Evolutionary conservation across 2,113 vertebrate genomes (phyloP).

Genomic region (Limanda limanda): DNA sequence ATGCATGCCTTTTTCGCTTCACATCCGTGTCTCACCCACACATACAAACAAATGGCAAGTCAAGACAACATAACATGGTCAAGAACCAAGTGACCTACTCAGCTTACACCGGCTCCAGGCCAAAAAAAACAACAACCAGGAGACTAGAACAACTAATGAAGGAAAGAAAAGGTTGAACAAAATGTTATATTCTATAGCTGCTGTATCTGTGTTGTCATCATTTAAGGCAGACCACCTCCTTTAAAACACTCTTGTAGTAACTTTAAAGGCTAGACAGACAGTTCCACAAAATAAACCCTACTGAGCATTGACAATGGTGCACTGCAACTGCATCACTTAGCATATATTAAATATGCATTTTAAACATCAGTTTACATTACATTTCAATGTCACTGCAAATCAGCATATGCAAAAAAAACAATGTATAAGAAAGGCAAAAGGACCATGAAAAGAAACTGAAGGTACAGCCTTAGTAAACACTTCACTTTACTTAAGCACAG

Average conservation of each 20-base stretch:
- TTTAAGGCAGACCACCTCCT: conserved; percentile 24
- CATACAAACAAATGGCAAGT: conserved; percentile 23
- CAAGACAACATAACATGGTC: conserved; percentile 24
- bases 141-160: neutral
- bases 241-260: neutral
- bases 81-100: conserved; percentile 22
- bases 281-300: neutral
- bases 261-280: conserved; percentile 17
- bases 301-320: neutral
- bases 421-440: neutral
- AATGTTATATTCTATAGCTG: conserved; percentile 15
- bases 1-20: conserved; percentile 74
- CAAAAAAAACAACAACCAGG: conserved; percentile 14
- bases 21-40: conserved; percentile 8
- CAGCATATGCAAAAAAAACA: conserved; percentile 11
- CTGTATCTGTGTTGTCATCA: neutral
- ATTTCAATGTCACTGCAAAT: conserved; percentile 22
- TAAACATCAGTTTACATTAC: neutral
- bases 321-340: neutral
- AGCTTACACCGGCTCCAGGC: conserved; percentile 14
- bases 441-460: conserved; percentile 19
- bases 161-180: neutral
- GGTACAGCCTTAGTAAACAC: conserved; percentile 26
- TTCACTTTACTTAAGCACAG: conserved; percentile 16
- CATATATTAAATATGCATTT: neutral